A percentile compares a stretch with the other conserved stretches of the same genome.
Evolutionary conservation across 1,140 invertebrate species (phyloP).

Genomic region (Hormaphis cornu): DNA sequence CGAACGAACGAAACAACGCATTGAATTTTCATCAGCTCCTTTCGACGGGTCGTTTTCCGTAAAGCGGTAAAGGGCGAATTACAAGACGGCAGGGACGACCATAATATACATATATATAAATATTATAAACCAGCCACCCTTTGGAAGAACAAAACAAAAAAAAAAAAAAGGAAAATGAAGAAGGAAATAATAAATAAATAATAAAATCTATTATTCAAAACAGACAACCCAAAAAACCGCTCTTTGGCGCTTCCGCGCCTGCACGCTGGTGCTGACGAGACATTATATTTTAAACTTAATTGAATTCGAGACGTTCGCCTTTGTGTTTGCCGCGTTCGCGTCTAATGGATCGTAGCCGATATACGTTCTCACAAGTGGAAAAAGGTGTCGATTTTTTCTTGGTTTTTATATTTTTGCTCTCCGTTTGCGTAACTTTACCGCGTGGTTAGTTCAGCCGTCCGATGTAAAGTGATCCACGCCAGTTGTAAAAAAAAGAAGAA

Average conservation of each 20-base stretch:
- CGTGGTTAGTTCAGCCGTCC: neutral
- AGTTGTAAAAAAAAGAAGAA: neutral
- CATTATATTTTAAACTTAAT: constrained; percentile 30
- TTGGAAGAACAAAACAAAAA: neutral
- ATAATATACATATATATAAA: too few relatives aligned
- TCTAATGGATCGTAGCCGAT: constrained; percentile 24
- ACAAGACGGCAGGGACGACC: neutral
- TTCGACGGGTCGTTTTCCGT: neutral
- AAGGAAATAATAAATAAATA: constrained; percentile 13
- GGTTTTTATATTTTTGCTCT: neutral
- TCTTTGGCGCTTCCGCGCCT: neutral
- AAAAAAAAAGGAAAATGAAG: neutral
- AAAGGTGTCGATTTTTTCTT: constrained; percentile 11
- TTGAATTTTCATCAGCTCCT: constrained; percentile 15
- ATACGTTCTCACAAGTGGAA: neutral
- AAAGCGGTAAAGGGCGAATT: neutral
- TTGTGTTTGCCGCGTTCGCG: neutral
- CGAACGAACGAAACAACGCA: neutral
- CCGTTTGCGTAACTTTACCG: neutral
- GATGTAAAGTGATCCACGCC: neutral
- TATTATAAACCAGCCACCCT: neutral
- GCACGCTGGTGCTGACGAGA: constrained; percentile 12
- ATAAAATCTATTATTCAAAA: constrained; percentile 32
- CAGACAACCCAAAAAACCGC: constrained; percentile 28
- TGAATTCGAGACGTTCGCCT: constrained; percentile 26